These are phyloP conservation scores for Trichacis sp. DNA, from an alignment of 2,888 invertebrate genomes.

Conservation along the genomic window DNA sequence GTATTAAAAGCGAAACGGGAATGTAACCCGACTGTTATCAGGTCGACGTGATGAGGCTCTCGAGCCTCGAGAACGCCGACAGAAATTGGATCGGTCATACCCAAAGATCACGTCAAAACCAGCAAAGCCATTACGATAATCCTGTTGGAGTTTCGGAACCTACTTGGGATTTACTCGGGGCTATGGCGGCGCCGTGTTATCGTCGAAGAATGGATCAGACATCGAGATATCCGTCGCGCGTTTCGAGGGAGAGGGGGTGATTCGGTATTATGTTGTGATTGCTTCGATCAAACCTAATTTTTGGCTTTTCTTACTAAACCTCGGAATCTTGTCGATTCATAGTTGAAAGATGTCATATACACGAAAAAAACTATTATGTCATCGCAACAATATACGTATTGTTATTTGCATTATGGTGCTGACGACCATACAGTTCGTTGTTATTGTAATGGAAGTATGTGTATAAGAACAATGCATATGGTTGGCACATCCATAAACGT, in stretches of 20 bases:
- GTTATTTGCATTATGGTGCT: too few species aligned
- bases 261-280: conserved; percentile 23
- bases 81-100: conserved; percentile 42
- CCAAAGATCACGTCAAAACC: conserved; percentile 57
- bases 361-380: too few species aligned
- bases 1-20: conserved; percentile 40
- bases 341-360: too few species aligned
- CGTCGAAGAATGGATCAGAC: conserved; percentile 40
- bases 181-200: conserved; percentile 51
- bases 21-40: conserved; percentile 42
- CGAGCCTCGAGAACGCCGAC: conserved; percentile 34
- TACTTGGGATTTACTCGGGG: conserved; percentile 54
- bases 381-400: too few species aligned
- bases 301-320: conserved; percentile 29
- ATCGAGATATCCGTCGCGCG: conserved; percentile 38
- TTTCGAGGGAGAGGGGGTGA: conserved; percentile 37
- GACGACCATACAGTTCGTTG: too few species aligned
- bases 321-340: too few species aligned
- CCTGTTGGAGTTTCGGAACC: conserved; percentile 59
- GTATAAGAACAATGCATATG: too few species aligned
- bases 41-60: conserved; percentile 39
- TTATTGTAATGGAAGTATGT: too few species aligned
- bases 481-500: too few species aligned
- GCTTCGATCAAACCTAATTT: conserved; percentile 40
- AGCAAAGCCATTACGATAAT: conserved; percentile 64